Base-by-base conservation (phyloP, 2,113 vertebrate species). In the Helogale parvula region DNA sequence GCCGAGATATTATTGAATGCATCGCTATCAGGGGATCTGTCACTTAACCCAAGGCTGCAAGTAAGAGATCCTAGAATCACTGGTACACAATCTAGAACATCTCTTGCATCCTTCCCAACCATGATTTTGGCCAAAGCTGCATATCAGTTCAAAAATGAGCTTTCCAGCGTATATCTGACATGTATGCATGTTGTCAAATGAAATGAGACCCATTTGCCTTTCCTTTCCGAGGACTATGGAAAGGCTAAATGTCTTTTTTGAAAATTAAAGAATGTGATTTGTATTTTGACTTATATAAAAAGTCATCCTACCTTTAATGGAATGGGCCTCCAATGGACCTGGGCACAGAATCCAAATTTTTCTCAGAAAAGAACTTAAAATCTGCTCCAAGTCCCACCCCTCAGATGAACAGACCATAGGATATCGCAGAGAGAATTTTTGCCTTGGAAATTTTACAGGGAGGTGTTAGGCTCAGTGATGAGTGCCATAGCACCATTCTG, bases 271-370 rank as follows among this genome's bases (percentile, higher is more conserved):
- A 82, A 72, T 7, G 33, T 25, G 3, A 45, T 60, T 60, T 77
- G 16, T 87, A 76, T 97, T 94, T 52, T 94, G 11, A 63, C n/a
- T 86, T 92, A 72, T 54, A 90, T 74, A 79, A 68, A 96, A 96
- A 68, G 33, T 68, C 33, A 84, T 54, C 72, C 13, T 87, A 33
- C 19, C 17, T 86, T 96, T 95, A 52, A 79, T 88, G 57, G 45
- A 95, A 52, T 90, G 31, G 54, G 13, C 50, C 60, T 83, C 80
- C 93, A 38, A 87, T 84, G 47, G 38, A 83, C 80, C 63, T 81
- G 45, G 21, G 8, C 25, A 82, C 7, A 12, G 54, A 29, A n/a
- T 93, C n/a, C n/a, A 87, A 33, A 27, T 79, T 86, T 91, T 97
- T 80, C 85, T 91, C 79, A 79, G 33, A 27, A 84, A 92, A 95